phyloP scores from a whole-genome alignment of 2,113 vertebrate genomes.

The Ptychochromis oligacanthus region DNA sequence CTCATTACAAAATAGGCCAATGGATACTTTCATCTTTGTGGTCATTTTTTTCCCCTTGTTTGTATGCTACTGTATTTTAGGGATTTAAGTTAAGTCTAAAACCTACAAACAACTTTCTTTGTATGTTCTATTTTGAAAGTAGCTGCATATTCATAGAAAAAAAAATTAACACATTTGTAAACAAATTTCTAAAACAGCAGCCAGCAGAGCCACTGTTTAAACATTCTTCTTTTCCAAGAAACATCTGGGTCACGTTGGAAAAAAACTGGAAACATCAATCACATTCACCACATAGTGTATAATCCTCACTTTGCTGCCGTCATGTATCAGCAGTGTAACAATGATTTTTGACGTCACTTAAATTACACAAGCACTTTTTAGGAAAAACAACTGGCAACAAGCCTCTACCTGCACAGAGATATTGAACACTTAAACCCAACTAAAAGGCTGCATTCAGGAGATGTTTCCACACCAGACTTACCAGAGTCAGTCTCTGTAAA shows the following conservation, averaged over 20 bases:
- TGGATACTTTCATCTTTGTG: constrained; percentile 52
- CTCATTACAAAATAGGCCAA: constrained; percentile 59
- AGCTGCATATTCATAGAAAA: neutral
- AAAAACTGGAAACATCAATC: constrained; percentile 35
- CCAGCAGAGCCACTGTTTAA: constrained; percentile 7
- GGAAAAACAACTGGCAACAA: constrained; percentile 44
- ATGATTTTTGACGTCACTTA: constrained; percentile 38
- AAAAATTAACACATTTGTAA: constrained; percentile 19
- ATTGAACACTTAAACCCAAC: constrained; percentile 17
- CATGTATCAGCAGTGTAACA: neutral
- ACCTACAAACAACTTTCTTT: constrained; percentile 6
- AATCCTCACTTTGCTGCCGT: constrained; percentile 38
- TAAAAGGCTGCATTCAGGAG: constrained; percentile 39
- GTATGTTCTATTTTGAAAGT: neutral
- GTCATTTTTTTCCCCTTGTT: constrained; percentile 13
- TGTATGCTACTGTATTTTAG: constrained; percentile 35
- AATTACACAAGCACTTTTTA: constrained; percentile 55
- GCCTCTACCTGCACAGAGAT: constrained; percentile 57
- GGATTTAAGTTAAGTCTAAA: constrained; percentile 17
- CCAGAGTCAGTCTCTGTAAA: constrained; percentile 59
- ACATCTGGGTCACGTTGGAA: neutral
- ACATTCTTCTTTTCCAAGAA: constrained; percentile 6
- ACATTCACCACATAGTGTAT: constrained; percentile 13
- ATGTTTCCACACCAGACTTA: constrained; percentile 17
- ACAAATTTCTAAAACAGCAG: constrained; percentile 8